Evolutionary conservation across 2,797 vertebrate genomes (phyloP).

Genomic region (Capromys pilorides): DNA sequence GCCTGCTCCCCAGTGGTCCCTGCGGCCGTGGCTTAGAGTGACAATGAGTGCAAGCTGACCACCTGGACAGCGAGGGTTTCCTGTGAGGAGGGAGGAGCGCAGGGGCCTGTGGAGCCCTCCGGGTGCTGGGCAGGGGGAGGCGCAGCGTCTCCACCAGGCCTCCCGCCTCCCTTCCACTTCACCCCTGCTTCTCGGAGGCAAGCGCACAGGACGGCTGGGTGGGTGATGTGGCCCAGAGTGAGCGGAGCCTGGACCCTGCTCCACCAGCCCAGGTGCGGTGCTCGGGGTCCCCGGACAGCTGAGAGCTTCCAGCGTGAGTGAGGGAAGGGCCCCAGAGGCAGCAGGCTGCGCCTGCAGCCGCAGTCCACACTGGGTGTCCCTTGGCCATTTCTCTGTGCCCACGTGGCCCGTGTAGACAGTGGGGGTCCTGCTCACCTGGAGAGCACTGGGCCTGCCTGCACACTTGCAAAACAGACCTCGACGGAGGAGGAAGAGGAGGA

Average conservation of each 20-base stretch:
- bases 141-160: background rate
- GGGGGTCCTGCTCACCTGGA: background rate
- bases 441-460: fast-evolving
- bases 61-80: background rate
- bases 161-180: too few species aligned
- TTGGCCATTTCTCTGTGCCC: background rate
- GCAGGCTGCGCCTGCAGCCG: background rate
- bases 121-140: background rate
- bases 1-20: background rate
- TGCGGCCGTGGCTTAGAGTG: background rate
- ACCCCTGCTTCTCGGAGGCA: too few species aligned
- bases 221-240: fast-evolving
- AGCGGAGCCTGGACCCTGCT: fast-evolving
- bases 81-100: background rate
- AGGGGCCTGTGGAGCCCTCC: background rate
- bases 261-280: fast-evolving
- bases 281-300: background rate
- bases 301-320: background rate
- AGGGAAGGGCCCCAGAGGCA: background rate
- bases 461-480: background rate
- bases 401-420: background rate
- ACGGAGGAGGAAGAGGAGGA: too few species aligned
- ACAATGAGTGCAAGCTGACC: background rate
- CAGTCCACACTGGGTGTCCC: background rate
- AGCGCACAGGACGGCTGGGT: background rate